Evolutionary conservation across 2,113 vertebrate species (phyloP).

Genomic region (Rhinolophus sinicus): DNA sequence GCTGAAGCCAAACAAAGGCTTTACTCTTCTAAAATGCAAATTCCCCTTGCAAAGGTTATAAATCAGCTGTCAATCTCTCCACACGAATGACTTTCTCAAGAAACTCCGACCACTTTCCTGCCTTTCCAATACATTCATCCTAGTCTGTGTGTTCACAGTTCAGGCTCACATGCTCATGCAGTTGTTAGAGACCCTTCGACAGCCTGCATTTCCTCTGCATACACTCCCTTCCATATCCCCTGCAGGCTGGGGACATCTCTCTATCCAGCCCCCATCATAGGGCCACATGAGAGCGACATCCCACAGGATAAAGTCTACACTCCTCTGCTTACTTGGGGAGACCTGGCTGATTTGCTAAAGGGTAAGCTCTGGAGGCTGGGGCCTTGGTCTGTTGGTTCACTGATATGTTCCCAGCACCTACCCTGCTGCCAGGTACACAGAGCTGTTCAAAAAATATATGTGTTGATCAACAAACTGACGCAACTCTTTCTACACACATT

Average conservation of each 20-base stretch:
- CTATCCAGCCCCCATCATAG: background rate
- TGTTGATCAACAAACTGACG: background rate
- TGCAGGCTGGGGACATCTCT: background rate
- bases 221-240: background rate
- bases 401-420: background rate
- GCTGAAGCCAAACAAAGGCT: background rate
- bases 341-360: background rate
- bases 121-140: background rate
- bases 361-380: background rate
- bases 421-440: background rate
- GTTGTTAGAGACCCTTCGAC: background rate
- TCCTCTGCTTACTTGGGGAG: background rate
- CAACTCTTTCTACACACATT: background rate
- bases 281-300: background rate
- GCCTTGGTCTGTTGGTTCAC: background rate
- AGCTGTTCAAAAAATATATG: background rate
- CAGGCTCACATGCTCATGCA: background rate
- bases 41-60: background rate
- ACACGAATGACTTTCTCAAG: background rate
- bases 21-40: background rate
- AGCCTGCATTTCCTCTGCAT: background rate
- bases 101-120: background rate
- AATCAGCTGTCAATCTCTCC: background rate
- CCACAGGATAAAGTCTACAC: background rate
- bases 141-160: background rate